Conservation (phyloP, 2,113 vertebrate genomes). For the Tor tambroides region DNA sequence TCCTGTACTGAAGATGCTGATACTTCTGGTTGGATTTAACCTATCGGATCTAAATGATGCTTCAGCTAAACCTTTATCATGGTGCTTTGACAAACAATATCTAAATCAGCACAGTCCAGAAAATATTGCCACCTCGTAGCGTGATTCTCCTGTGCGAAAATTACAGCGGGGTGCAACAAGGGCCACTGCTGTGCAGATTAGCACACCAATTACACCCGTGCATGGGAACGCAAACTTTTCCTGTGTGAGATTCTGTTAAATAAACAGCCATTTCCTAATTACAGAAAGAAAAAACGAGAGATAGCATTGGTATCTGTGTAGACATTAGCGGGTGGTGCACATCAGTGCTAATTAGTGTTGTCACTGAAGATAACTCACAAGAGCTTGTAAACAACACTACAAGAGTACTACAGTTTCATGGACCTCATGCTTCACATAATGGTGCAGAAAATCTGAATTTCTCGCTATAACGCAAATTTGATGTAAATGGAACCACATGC, state of each 20-base stretch:
- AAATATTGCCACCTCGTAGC: background rate
- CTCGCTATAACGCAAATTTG: conserved; percentile 35
- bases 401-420: conserved; percentile 7
- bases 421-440: background rate
- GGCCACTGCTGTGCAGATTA: conserved; percentile 43
- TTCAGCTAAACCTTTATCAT: background rate
- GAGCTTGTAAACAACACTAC: conserved; percentile 27
- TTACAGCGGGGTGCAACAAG: conserved; percentile 2
- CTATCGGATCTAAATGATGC: background rate
- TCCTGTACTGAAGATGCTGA: background rate
- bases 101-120: background rate
- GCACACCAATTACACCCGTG: conserved; percentile 12
- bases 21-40: background rate
- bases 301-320: conserved; percentile 33
- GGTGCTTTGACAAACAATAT: background rate
- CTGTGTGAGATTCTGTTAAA: conserved; percentile 29
- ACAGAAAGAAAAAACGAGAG: conserved; percentile 28
- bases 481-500: conserved; percentile 40
- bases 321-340: conserved; percentile 38
- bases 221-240: conserved; percentile 36
- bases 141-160: conserved; percentile 14
- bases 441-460: conserved; percentile 23
- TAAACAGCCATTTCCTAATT: conserved; percentile 55
- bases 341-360: conserved; percentile 53
- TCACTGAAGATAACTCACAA: conserved; percentile 36